Percentiles rank a stretch among this genome's conserved stretches.
Conservation (phyloP, 2,888 invertebrate species). For the Caenorhabditis afra region DNA sequence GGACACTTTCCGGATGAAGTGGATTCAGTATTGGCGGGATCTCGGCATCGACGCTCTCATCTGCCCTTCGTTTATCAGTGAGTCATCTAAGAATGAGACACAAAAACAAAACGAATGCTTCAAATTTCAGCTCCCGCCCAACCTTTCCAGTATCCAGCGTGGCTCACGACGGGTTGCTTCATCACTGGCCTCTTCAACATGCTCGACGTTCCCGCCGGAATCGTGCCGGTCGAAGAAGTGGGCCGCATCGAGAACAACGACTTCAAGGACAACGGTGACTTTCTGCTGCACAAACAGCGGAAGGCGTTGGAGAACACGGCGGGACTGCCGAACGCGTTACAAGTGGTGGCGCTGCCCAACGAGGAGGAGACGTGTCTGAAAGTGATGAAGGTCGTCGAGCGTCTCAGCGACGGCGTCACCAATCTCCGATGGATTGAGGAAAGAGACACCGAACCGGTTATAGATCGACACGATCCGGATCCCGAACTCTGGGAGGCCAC, state of each 20-base stretch:
- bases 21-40: constrained; percentile 66
- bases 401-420: constrained; percentile 3
- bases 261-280: background rate
- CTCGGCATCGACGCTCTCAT: constrained; percentile 80
- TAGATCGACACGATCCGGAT: too few species aligned
- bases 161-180: constrained; percentile 71
- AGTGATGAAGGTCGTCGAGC: constrained; percentile 30
- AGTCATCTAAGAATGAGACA: background rate
- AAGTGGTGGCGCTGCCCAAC: constrained; percentile 26
- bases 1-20: constrained; percentile 72
- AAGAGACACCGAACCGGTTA: too few species aligned
- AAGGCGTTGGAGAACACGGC: background rate
- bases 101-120: background rate
- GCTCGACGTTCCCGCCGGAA: constrained; percentile 81
- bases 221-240: constrained; percentile 81
- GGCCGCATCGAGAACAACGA: background rate
- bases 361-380: constrained; percentile 33
- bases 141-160: constrained; percentile 61
- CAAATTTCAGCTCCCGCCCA: background rate
- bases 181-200: constrained; percentile 80
- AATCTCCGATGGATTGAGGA: constrained; percentile 23
- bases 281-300: background rate
- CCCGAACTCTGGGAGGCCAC: too few species aligned
- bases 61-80: constrained; percentile 79
- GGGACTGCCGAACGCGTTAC: constrained; percentile 29